Evolutionary conservation across 1,140 invertebrate species (phyloP).

Genomic region (Phthorimaea operculella): DNA sequence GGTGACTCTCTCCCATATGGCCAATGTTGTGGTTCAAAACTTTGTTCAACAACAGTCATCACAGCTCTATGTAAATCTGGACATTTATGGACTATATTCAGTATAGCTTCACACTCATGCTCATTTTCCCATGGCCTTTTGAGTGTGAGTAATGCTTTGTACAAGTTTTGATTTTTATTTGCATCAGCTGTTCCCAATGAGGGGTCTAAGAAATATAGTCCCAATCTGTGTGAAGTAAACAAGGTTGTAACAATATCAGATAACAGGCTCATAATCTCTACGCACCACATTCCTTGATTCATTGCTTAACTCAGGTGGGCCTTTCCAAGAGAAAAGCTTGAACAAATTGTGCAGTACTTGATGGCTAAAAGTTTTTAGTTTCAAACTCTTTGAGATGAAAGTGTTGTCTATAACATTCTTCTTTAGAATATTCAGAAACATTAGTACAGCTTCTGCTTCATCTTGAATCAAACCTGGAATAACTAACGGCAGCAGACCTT

Average conservation of each 20-base stretch:
- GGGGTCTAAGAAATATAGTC: constrained; percentile 75
- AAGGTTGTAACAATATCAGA: constrained; percentile 75
- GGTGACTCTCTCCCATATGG: constrained; percentile 69
- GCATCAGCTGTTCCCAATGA: constrained; percentile 68
- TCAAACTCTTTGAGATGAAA: constrained; percentile 77
- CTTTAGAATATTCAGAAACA: constrained; percentile 75
- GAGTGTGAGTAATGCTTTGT: constrained; percentile 71
- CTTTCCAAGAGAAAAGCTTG: constrained; percentile 80
- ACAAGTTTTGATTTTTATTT: constrained; percentile 73
- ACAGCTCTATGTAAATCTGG: constrained; percentile 78
- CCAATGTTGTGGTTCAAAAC: constrained; percentile 69
- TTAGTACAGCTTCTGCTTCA: constrained; percentile 71
- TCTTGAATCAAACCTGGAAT: constrained; percentile 76
- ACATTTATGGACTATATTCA: constrained; percentile 74
- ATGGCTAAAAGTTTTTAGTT: constrained; percentile 77
- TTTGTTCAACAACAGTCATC: constrained; percentile 69
- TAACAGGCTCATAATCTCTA: constrained; percentile 67
- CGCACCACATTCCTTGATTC: constrained; percentile 62
- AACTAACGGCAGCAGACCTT: constrained; percentile 72
- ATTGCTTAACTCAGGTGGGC: constrained; percentile 63
- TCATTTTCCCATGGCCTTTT: constrained; percentile 75
- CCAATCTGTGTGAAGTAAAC: constrained; percentile 76
- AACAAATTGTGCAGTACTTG: constrained; percentile 74
- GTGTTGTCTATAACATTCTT: constrained; percentile 76
- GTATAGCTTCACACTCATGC: constrained; percentile 72